Conservation (phyloP, 2,113 vertebrate genomes). For the Trogon melanurus region DNA sequence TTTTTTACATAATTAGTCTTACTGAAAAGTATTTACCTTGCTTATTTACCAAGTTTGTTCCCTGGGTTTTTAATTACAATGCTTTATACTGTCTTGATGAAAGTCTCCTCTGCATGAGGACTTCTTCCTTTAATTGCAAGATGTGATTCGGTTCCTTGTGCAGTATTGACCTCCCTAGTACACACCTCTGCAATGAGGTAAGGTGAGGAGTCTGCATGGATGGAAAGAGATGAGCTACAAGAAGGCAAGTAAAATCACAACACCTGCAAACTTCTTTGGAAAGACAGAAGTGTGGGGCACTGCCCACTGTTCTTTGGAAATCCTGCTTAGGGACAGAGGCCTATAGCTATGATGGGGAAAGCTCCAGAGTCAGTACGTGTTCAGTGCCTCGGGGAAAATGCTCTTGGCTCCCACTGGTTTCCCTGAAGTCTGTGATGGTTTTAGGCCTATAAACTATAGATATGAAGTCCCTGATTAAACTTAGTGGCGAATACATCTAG, state of each 20-base stretch:
- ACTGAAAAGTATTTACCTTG: background rate
- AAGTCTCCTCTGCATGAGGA: background rate
- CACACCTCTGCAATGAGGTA: background rate
- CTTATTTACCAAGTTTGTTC: background rate
- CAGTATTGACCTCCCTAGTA: background rate
- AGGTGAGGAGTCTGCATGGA: background rate
- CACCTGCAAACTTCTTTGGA: background rate
- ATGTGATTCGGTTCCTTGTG: background rate
- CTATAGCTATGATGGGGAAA: accelerated
- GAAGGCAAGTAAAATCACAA: background rate
- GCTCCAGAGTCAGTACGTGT: background rate
- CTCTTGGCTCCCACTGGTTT: background rate
- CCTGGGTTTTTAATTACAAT: background rate
- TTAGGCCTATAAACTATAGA: background rate
- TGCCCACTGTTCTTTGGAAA: background rate
- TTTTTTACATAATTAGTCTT: background rate
- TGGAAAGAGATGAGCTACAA: background rate
- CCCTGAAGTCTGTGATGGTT: background rate
- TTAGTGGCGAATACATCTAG: background rate
- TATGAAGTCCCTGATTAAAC: background rate
- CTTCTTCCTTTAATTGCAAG: background rate
- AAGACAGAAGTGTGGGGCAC: background rate
- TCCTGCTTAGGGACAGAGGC: background rate
- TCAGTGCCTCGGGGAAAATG: background rate
- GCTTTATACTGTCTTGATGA: background rate